Evolutionary conservation across 2,113 vertebrate genomes (phyloP).

Genomic region (Hyperopisus bebe): DNA sequence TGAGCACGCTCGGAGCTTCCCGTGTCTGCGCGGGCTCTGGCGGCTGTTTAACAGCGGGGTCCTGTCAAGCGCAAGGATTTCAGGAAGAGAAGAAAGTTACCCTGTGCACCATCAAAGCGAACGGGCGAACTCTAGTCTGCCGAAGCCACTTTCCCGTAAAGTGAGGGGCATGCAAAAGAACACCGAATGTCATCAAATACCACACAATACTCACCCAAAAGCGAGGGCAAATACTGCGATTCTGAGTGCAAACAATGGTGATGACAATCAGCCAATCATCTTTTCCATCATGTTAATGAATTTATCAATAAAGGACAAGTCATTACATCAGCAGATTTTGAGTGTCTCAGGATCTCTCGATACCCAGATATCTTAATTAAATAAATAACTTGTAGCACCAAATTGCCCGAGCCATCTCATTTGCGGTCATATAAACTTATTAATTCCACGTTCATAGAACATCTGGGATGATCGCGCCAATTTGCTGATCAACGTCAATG

Average conservation of each 20-base stretch:
- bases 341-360: not conserved
- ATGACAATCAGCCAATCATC: not conserved
- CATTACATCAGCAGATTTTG: not conserved
- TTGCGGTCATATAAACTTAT: not conserved
- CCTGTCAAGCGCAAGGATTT: slow-evolving; percentile 3
- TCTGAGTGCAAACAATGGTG: not conserved
- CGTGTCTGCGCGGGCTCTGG: not conserved
- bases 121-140: not conserved
- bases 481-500: not conserved
- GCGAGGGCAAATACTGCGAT: not conserved
- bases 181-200: not conserved
- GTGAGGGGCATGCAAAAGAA: slow-evolving; percentile 7
- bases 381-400: not conserved
- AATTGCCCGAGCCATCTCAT: not conserved
- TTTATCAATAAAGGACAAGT: not conserved
- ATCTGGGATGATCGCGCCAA: not conserved
- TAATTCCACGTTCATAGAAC: not conserved
- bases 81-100: slow-evolving; percentile 6
- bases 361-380: not conserved
- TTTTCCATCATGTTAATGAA: not conserved
- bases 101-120: slow-evolving; percentile 6
- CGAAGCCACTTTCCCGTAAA: slow-evolving; percentile 2
- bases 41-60: slow-evolving; percentile 14
- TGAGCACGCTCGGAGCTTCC: slow-evolving; percentile 1
- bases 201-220: not conserved